Base-by-base conservation (phyloP, 2,888 invertebrate species). In the Erebia aethiops region DNA sequence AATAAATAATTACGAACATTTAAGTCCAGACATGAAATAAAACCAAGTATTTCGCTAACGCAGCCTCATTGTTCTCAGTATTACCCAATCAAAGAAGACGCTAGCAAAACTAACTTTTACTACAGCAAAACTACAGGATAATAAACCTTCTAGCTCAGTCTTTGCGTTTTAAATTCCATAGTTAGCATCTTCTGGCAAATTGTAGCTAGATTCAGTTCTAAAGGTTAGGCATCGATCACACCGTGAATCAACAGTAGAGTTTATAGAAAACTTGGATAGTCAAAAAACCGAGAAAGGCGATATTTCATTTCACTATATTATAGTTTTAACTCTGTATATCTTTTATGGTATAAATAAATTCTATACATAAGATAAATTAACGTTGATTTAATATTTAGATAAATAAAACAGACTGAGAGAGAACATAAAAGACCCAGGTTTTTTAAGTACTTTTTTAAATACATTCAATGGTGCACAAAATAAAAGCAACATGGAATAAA, bases 71-170 rank as follows among this genome's bases (percentile, higher is more conserved):
- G 77, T 77, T 77, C 71, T 66, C 57, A 70, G 67, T 57, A 66
- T 78, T 78, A 74, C 76, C 66, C 74, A 77, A 78, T 77, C 69
- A 58, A 74, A 71, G 77, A 77, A 75, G 76, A 76, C 67, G 70
- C 70, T 75, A 66, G 71, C 73, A 43, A 71, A 77, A 69, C 64
- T 73, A 70, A 73, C 76, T 77, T 76, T 78, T 75, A 74, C 73
- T 72, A 56, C n/a, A 70, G 21, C 62, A 62, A 21, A 3, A 13
- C n/a, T 10, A n/a, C 52, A 10, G n/a, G 7, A 70, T 66, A 70
- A 51, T 35, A 35, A 65, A 60, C 68, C 43, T 54, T 69, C 18
- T 26, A 0, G 0, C 7, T 13, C 16, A 2, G 58, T 11, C 11
- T 51, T 63, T 66, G 62, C 57, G 58, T 46, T 51, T 65, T 57